A percentile compares a stretch with the other conserved stretches of the same genome.
Conservation (phyloP, 2,113 vertebrate genomes). For the Morone chrysops region DNA sequence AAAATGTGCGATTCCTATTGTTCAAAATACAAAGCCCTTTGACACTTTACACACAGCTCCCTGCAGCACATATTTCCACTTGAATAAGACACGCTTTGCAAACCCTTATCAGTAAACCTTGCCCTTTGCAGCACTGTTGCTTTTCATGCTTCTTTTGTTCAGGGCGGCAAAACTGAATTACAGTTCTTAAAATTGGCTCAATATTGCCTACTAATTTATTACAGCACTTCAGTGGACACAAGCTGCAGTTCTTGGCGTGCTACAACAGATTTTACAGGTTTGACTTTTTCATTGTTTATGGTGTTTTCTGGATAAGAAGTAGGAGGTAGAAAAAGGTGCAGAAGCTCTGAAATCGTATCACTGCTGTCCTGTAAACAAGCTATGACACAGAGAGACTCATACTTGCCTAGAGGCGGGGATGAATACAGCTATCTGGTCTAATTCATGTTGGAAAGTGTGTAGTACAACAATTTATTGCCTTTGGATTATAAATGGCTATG, state of each 20-base stretch:
- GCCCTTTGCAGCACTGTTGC: conserved; percentile 7
- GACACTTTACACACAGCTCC: conserved; percentile 21
- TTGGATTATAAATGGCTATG: conserved; percentile 17
- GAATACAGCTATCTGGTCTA: conserved; percentile 27
- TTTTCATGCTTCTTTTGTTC: conserved; percentile 30
- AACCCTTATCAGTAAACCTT: conserved; percentile 9
- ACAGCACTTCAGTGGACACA: background rate
- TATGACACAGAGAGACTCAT: conserved; percentile 15
- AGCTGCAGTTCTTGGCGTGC: background rate
- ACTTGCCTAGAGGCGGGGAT: conserved; percentile 4
- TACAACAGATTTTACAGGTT: conserved; percentile 13
- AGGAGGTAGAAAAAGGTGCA: background rate
- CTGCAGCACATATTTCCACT: background rate
- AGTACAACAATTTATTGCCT: background rate
- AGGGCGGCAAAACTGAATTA: conserved; percentile 14
- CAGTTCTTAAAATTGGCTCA: conserved; percentile 2
- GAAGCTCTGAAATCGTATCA: conserved; percentile 27
- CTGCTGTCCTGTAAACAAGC: conserved; percentile 6
- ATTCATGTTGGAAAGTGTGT: conserved; percentile 8
- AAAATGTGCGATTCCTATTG: background rate
- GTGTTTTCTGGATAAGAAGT: conserved; percentile 6
- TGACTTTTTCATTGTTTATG: conserved; percentile 7
- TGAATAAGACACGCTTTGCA: conserved; percentile 5
- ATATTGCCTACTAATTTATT: conserved; percentile 1
- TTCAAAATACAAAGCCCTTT: conserved; percentile 21